Evolutionary conservation across 2,888 invertebrate species (phyloP), one percentile per base, ranked within the genome.

Genomic region (Scaptomyza parva): DNA sequence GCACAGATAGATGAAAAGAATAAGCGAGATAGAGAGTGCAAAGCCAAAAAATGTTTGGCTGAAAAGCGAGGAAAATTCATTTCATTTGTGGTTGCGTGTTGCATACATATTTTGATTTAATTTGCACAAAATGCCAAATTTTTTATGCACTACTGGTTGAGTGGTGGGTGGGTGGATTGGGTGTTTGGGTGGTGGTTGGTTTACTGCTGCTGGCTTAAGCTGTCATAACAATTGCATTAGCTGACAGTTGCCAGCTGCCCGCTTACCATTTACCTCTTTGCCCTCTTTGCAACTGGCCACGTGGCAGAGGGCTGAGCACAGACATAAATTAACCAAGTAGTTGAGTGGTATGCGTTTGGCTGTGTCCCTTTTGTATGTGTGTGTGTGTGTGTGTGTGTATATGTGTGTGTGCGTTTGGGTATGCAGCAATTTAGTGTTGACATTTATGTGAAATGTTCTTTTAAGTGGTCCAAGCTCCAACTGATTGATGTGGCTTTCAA

Each of bases 391-490:
- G 28, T 45, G 35, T 53, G 43, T 53, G 37, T 48, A 18, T 50
- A 28, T 54, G 35, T 52, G 33, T 60, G 40, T 50, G 37, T 52
- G 14, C 47, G 43, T 67, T 28, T 54, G 53, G 58, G 48, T 52
- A 50, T 54, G 40, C 61, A 61, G 58, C 65, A 77, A 70, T 81
- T 84, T 85, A 67, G 78, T 81, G 82, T 78, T 84, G 81, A 81
- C 87, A 81, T 75, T 84, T 81, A 84, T 86, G 82, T 52, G 75
- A 75, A 75, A 84, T 68, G 69, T 45, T 67, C 71, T 77, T 67
- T 81, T 67, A 71, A 86, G 71, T 70, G 73, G 70, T 54, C 44
- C 54, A 55, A 70, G 43, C 43, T 35, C 62, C 37, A 50, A 17
- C 62, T 76, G 84, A 81, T 86, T 73, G 84, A 86, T 86, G 86